Evolutionary conservation across 2,888 invertebrate genomes (phyloP), one percentile per base, ranked within the genome.

Genomic region (Gibbula magus): DNA sequence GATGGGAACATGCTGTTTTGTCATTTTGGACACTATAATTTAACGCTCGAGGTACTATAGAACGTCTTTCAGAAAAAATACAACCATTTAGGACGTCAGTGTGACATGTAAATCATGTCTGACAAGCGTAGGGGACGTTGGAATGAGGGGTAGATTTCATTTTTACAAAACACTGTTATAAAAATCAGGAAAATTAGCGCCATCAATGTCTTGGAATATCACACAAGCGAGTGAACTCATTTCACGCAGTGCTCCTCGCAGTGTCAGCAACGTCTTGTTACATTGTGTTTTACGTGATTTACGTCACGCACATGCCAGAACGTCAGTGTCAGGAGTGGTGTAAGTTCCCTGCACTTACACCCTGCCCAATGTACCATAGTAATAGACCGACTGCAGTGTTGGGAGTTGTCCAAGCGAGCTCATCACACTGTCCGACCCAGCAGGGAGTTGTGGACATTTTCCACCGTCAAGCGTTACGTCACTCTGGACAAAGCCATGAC

Each of bases 31-130:
- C 45, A 45, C 45, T 45, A 13, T 45, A 45, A 45, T 45, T 45
- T 45, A 45, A 45, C 45, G 45, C 45, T 45, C 13, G 45, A 13
- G 45, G 13, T 45, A 1, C 4, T 45, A 13, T 45, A 1, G 45
- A 45, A 45, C 45, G 5, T 45, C 45, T 45, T 45, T 45, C 45
- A 45, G 45, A 45, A 45, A 45, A 45, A 45, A 45, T 45, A 45
- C 10, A 45, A 13, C 45, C 13, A 45, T 45, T 45, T 45, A 45
- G 45, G 13, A 45, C 13, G 45, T 45, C 45, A 61, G 29, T 56
- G 56, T 61, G 61, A 25, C 61, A 29, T 61, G 61, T 61, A 61
- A 61, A 61, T 61, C 61, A 61, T 61, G 61, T 61, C 29, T 25
- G 61, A 29, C 16, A 45, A 29, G 25, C 25, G 5, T 7, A 22